Conservation (phyloP, 2,888 invertebrate genomes). For the Euclidia mi region DNA sequence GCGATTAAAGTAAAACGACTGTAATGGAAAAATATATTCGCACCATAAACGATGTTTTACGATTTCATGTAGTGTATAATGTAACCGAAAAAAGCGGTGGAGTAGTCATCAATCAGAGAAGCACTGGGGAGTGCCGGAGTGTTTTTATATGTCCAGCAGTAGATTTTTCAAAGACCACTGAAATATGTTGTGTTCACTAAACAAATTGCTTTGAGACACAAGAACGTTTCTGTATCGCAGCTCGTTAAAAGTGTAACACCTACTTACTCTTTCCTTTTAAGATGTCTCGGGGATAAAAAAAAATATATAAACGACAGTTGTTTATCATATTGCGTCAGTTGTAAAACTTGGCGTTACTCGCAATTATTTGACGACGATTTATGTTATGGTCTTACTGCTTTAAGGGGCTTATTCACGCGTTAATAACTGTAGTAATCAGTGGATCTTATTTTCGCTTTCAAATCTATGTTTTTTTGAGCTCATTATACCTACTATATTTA, state of each 20-base stretch:
- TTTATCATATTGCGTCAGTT: neutral
- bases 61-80: constrained; percentile 66
- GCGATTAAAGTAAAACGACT: constrained; percentile 34
- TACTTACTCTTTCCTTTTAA: constrained; percentile 21
- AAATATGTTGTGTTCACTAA: constrained; percentile 46
- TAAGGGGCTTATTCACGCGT: too few relatives aligned
- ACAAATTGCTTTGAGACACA: constrained; percentile 48
- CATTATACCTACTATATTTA: too few relatives aligned
- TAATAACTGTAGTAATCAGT: too few relatives aligned
- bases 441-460: too few relatives aligned
- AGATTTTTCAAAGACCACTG: constrained; percentile 24
- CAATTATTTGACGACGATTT: too few relatives aligned
- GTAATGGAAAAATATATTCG: constrained; percentile 58
- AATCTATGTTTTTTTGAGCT: too few relatives aligned
- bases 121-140: constrained; percentile 46
- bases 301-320: constrained; percentile 3
- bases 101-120: constrained; percentile 69
- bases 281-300: constrained; percentile 7
- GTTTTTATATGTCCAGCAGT: constrained; percentile 66
- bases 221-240: constrained; percentile 15
- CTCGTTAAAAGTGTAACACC: constrained; percentile 25
- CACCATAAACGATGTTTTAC: constrained; percentile 60
- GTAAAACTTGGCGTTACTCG: neutral
- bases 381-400: too few relatives aligned
- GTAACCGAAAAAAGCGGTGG: constrained; percentile 63